Percentiles rank a stretch among this genome's conserved stretches.
Evolutionary conservation across 2,113 vertebrate species (phyloP).

Genomic region (Litocranius walleri): DNA sequence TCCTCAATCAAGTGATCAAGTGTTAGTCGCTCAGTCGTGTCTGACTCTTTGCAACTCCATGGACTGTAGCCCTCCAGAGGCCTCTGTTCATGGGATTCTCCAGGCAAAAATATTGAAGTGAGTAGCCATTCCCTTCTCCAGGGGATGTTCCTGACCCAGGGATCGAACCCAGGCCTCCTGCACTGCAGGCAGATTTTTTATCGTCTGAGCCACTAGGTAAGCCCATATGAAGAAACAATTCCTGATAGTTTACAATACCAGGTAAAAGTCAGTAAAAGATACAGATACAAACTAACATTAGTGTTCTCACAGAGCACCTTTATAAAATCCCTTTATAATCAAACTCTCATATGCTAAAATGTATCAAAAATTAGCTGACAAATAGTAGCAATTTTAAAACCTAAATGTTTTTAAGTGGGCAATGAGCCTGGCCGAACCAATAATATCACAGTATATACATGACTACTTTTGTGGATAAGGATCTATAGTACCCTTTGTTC

Average conservation of each 20-base stretch:
- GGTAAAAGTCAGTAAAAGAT: neutral
- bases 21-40: neutral
- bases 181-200: neutral
- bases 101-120: neutral
- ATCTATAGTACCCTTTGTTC: neutral
- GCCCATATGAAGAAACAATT: constrained; percentile 30
- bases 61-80: neutral
- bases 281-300: neutral
- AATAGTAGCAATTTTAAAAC: constrained; percentile 21
- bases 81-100: neutral
- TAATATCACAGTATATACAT: neutral
- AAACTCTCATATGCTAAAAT: constrained; percentile 1
- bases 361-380: constrained; percentile 6
- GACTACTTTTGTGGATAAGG: neutral
- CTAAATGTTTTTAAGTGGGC: neutral
- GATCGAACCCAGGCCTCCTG: neutral
- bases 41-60: neutral
- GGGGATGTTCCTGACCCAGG: neutral
- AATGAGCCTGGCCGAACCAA: neutral
- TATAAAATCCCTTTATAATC: neutral
- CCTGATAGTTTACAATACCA: neutral
- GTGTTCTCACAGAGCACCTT: neutral
- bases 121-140: neutral
- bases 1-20: neutral
- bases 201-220: neutral